A percentile compares a stretch with the other conserved stretches of the same genome.
Conservation (phyloP, 2,113 vertebrate species). For the Anthoscopus minutus region DNA sequence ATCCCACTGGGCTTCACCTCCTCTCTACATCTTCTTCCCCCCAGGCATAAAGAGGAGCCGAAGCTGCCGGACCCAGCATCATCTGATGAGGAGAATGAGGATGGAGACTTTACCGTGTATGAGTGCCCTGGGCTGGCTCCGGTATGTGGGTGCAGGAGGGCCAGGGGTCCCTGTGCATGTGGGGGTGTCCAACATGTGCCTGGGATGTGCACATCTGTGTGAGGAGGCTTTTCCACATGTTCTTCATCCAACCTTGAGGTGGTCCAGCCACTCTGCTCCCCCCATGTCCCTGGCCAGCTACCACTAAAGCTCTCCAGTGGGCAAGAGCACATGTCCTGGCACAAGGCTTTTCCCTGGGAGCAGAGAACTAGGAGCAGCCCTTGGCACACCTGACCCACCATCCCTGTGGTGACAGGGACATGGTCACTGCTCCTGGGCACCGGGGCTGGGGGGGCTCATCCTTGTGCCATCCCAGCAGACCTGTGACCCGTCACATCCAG, state of each 20-base stretch:
- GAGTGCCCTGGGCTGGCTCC: constrained; percentile 95
- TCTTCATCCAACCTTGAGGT: neutral
- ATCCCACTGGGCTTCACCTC: neutral
- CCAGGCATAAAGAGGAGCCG: constrained; percentile 84
- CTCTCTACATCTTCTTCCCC: neutral
- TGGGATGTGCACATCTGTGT: neutral
- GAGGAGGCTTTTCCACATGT: neutral
- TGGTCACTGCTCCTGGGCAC: neutral
- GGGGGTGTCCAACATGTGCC: neutral
- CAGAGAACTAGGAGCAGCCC: neutral
- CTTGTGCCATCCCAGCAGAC: neutral
- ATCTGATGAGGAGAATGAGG: constrained; percentile 91
- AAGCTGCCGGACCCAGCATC: constrained; percentile 79
- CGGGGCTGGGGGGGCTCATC: fast-evolving
- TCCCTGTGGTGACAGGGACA: neutral
- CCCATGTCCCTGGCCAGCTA: neutral
- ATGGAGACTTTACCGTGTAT: constrained; percentile 93
- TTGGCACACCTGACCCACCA: neutral
- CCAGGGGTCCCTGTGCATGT: fast-evolving
- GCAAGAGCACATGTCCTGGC: neutral
- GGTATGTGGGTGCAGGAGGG: constrained; percentile 48
- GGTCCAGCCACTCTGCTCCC: neutral
- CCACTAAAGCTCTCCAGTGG: neutral
- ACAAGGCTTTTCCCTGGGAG: neutral
- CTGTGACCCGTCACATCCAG: neutral